Evolutionary conservation across 2,113 vertebrate genomes (phyloP), one percentile per base, ranked within the genome.

Genomic region (Circaetus cinerascens): DNA sequence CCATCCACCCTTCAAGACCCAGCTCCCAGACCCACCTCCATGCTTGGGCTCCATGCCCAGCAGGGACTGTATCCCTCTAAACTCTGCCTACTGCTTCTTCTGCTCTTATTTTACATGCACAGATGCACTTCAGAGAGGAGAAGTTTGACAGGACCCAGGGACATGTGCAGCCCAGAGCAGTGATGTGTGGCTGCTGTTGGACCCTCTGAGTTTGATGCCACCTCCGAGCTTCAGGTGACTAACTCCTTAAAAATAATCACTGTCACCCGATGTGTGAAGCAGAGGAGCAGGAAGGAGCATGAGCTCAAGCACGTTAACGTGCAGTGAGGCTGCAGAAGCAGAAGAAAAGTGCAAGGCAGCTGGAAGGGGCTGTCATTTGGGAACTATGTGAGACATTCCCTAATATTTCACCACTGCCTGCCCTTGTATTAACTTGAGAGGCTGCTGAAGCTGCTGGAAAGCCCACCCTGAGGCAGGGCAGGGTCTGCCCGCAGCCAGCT

Each of bases 301-400:
- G 13, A 92, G 8, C 36, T 92, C 0, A 0, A 66, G 77, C 9
- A 4, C 0, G 2, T 50, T 21, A 18, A 46, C 0, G 14, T 15
- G 60, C 74, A 83, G 41, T 7, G 4, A 56, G 60, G 83, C 56
- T 79, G 63, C 57, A 69, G 78, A 59, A 66, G 53, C 45, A 53
- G 64, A 46, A 66, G 34, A 20, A 71, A 66, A 69, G 62, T 15
- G 6, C 38, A 34, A 75, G 53, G 48, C 74, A 75, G 80, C 10
- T 25, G 34, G 69, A 71, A 4, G 9, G 16, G 23, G 38, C 22
- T 71, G 30, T 45, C 19, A 8, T 32, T 16, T 20, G 56, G 45
- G 62, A 90, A 5, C 22, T 26, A 4, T 2, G 22, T 13, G 53
- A 79, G 57, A 43, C 15, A 48, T 38, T 15, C 22, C 86, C 62